Evolutionary conservation across 2,888 invertebrate species (phyloP), one percentile per base, ranked within the genome.

Genomic region (Coleophora deauratella): DNA sequence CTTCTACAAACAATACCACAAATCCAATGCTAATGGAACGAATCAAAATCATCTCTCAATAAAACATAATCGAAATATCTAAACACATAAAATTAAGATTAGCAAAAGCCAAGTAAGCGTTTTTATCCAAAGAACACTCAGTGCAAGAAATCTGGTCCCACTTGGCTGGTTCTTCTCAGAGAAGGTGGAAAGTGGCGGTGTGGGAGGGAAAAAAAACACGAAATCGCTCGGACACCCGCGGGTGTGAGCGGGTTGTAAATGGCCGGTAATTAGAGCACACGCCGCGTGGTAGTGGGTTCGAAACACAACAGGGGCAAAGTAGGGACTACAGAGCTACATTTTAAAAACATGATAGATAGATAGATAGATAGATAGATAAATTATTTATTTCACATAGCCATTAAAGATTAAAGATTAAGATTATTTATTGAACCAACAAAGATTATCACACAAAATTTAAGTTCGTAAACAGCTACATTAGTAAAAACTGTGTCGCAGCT

Each of bases 251-350:
- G 68, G 73, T 78, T 74, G 77, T 76, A 75, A 76, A 81, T 78
- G 79, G 74, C 61, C 58, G 68, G 81, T 81, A 81, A 81, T 81
- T 80, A 80, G 75, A 63, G 61, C 68, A 63, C 63, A 69, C 67
- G 59, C 64, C 63, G 57, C 55, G 52, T 55, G 51, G 43, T 33
- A 38, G 9, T 6, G 42, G 46, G 58, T 41, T 27, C 33, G 49
- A 21, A 56, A 34, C 56, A 60, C 68, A 73, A 51, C 21, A 45
- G 42, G 66, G 12, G 28, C 28, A 28, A 37, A 37, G 10, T n/a
- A 3, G 21, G 21, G 21, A 21, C 6, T 33, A 13, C n/a, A 13
- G 12, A n/a, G 33, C 8, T 21, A 6, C 3, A 21, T 21, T 21
- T 21, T 21, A 21, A 21, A 21, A 21, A 21, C 33, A 12, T 33